Evolutionary conservation across 2,888 invertebrate genomes (phyloP).

Genomic region (Arge pagana): DNA sequence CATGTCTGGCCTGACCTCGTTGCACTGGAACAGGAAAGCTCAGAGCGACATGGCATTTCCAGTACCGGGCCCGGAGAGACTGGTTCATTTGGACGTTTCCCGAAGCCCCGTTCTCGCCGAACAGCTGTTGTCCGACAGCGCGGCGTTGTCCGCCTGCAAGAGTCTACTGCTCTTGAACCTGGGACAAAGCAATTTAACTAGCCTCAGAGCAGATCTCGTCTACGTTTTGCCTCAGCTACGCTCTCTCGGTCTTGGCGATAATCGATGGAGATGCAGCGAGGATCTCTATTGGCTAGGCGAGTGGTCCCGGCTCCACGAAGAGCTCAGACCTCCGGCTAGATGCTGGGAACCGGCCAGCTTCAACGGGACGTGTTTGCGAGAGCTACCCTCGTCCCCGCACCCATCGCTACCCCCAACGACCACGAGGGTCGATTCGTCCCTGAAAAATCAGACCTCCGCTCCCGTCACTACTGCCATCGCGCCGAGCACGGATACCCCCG

Average conservation of each 20-base stretch:
- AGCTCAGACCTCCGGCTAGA: slow-evolving; percentile 46
- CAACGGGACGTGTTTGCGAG: slow-evolving; percentile 38
- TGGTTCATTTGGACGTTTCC: slow-evolving; percentile 76
- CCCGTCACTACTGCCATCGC: not conserved
- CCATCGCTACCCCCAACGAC: slow-evolving; percentile 27
- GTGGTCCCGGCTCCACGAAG: slow-evolving; percentile 67
- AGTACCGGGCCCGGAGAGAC: slow-evolving; percentile 70
- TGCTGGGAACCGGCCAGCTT: slow-evolving; percentile 38
- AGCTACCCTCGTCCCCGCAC: slow-evolving; percentile 40
- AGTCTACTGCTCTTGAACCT: slow-evolving; percentile 74
- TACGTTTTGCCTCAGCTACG: slow-evolving; percentile 73
- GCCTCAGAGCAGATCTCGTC: slow-evolving; percentile 70
- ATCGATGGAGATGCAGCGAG: slow-evolving; percentile 71
- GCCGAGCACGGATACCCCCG: not conserved
- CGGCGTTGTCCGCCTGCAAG: slow-evolving; percentile 72
- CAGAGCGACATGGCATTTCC: slow-evolving; percentile 71
- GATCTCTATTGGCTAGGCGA: slow-evolving; percentile 69
- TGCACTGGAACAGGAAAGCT: slow-evolving; percentile 53
- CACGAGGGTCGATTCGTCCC: slow-evolving; percentile 32
- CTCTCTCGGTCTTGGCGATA: slow-evolving; percentile 70
- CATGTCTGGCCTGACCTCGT: slow-evolving; percentile 67
- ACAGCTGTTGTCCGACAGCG: slow-evolving; percentile 72
- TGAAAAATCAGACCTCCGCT: too few relatives aligned
- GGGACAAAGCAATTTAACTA: slow-evolving; percentile 66
- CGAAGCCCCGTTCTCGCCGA: slow-evolving; percentile 73